Conservation (phyloP, 2,113 vertebrate species). For the Oostethus manadensis region DNA sequence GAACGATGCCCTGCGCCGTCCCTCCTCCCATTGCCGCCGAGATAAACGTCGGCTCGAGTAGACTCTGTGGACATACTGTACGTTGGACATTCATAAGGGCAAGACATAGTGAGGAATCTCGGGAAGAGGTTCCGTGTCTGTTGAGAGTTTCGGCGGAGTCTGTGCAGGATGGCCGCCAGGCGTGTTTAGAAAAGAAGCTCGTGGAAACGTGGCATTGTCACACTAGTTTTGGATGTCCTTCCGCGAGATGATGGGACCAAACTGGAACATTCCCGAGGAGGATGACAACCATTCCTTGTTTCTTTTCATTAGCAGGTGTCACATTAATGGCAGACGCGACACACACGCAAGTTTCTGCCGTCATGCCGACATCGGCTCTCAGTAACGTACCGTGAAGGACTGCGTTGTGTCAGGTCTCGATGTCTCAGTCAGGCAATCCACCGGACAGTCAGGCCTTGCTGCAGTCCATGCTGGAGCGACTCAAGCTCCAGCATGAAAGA, state of each 20-base stretch:
- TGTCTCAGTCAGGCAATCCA: conserved; percentile 60
- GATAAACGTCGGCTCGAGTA: conserved; percentile 22
- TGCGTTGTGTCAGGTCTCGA: conserved; percentile 34
- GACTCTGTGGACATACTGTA: conserved; percentile 6
- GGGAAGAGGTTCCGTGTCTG: not conserved
- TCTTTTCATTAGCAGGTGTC: not conserved
- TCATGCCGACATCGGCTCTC: not conserved
- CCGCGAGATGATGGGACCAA: conserved; percentile 11
- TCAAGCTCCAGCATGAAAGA: conserved; percentile 59
- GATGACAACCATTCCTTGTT: conserved; percentile 2
- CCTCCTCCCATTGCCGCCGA: conserved; percentile 24
- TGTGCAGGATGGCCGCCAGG: not conserved
- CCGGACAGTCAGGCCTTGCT: conserved; percentile 61
- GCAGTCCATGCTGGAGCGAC: conserved; percentile 73
- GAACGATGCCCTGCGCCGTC: conserved; percentile 35
- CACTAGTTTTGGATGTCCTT: conserved; percentile 4
- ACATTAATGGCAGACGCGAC: conserved; percentile 15
- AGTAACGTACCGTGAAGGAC: not conserved
- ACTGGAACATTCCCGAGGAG: conserved; percentile 19
- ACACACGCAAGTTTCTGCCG: conserved; percentile 1
- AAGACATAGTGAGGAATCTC: not conserved
- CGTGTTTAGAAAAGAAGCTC: not conserved
- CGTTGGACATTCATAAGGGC: conserved; percentile 11
- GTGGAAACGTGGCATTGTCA: conserved; percentile 2
- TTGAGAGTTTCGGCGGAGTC: conserved; percentile 17